These are phyloP conservation scores for Reinhardtius hippoglossoides DNA, from an alignment of 2,113 vertebrate genomes.

Conservation along the genomic window DNA sequence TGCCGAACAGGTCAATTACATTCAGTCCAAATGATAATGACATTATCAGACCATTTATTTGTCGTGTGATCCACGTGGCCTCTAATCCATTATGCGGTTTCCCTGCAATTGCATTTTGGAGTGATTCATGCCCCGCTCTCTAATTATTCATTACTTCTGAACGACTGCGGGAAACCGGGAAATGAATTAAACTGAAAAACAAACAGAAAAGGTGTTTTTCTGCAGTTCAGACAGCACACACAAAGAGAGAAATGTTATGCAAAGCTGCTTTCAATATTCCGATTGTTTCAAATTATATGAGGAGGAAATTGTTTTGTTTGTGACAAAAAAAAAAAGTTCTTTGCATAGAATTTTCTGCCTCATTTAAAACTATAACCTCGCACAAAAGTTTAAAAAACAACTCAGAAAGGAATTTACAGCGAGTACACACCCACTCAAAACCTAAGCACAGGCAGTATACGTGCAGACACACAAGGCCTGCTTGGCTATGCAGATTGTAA, in stretches of 20 bases:
- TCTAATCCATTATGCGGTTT: slow-evolving; percentile 66
- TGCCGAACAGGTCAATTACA: slow-evolving; percentile 76
- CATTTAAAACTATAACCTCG: slow-evolving; percentile 27
- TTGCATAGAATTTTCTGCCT: slow-evolving; percentile 46
- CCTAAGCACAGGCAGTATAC: neutral
- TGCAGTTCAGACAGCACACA: slow-evolving; percentile 10
- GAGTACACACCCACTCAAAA: slow-evolving; percentile 16
- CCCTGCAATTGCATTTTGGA: slow-evolving; percentile 70
- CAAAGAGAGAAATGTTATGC: slow-evolving; percentile 16
- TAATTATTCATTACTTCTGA: slow-evolving; percentile 75
- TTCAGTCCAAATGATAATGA: slow-evolving; percentile 73
- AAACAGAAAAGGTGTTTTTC: slow-evolving; percentile 18
- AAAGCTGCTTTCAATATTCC: slow-evolving; percentile 32
- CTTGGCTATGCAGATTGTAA: slow-evolving; percentile 25
- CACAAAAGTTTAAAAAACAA: slow-evolving; percentile 20
- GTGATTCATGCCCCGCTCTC: slow-evolving; percentile 58
- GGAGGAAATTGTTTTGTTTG: slow-evolving; percentile 49
- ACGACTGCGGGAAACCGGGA: slow-evolving; percentile 18
- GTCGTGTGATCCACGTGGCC: slow-evolving; percentile 71
- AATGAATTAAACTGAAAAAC: slow-evolving; percentile 35
- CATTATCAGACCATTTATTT: slow-evolving; percentile 79
- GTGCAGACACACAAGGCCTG: neutral
- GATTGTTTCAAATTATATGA: slow-evolving; percentile 46
- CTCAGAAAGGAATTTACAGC: slow-evolving; percentile 6
- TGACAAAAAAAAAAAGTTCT: slow-evolving; percentile 35